These are phyloP conservation scores for Papilio aristodemus DNA, from an alignment of 1,140 invertebrate genomes.

Conservation along the genomic window DNA sequence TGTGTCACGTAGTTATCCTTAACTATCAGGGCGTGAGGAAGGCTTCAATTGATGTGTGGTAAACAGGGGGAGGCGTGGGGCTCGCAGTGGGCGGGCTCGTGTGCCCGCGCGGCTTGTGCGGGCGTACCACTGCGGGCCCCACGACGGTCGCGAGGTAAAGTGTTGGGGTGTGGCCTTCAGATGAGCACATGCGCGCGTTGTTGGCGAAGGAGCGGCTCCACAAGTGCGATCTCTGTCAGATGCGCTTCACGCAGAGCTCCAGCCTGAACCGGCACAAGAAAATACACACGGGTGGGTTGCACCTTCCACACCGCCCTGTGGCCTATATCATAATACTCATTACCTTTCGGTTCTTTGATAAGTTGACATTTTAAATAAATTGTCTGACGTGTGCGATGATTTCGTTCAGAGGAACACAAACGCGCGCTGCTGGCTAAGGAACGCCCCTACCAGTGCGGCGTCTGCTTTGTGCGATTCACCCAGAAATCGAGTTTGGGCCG, in stretches of 20 bases:
- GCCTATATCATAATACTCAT: conserved; percentile 37
- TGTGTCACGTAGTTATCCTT: conserved; percentile 52
- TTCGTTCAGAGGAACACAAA: conserved; percentile 69
- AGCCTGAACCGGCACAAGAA: conserved; percentile 91
- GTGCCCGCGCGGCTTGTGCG: conserved; percentile 28
- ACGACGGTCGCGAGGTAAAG: conserved; percentile 30
- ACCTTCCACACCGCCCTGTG: conserved; percentile 47
- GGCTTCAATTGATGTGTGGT: conserved; percentile 61
- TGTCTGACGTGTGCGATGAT: conserved; percentile 53
- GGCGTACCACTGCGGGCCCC: conserved; percentile 61
- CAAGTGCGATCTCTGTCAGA: conserved; percentile 87
- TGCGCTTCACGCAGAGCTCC: conserved; percentile 89
- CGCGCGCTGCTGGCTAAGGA: conserved; percentile 76
- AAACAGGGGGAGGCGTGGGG: conserved; percentile 76
- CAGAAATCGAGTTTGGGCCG: conserved; percentile 73
- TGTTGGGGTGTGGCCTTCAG: conserved; percentile 72
- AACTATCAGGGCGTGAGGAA: conserved; percentile 73
- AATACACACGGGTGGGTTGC: conserved; percentile 86
- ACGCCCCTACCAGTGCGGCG: conserved; percentile 79
- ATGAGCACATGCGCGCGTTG: conserved; percentile 81
- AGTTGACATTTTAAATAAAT: conserved; percentile 32
- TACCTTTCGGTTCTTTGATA: conserved; percentile 36
- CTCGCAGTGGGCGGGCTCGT: conserved; percentile 48
- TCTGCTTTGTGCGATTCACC: conserved; percentile 80
- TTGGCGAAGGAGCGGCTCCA: conserved; percentile 85